A percentile compares a stretch with the other conserved stretches of the same genome.
These are phyloP conservation scores for Buphagus erythrorhynchus DNA, from an alignment of 2,797 vertebrate genomes.

Conservation along the genomic window DNA sequence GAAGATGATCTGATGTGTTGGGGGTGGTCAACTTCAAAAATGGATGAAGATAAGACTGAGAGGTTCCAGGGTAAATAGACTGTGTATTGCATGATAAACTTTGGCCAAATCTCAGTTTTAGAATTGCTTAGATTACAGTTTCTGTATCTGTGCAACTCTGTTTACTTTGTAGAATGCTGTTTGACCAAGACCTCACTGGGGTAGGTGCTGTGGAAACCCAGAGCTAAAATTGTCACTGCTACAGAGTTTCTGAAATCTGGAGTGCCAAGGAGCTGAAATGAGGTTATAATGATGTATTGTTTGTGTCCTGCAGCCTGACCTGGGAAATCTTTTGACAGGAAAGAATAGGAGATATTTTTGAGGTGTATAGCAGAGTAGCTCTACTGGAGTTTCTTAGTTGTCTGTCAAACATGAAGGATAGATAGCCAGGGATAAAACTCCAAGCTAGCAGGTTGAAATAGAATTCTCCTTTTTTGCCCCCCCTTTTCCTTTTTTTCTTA, in stretches of 20 bases:
- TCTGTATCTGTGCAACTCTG: background rate
- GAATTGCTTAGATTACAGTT: background rate
- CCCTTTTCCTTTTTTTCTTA: no score
- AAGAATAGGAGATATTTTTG: background rate
- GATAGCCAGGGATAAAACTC: background rate
- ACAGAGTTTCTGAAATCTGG: background rate
- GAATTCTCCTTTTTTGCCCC: background rate
- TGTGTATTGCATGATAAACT: background rate
- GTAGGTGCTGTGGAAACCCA: background rate
- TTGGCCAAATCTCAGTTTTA: background rate
- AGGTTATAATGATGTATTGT: background rate
- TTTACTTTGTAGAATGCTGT: conserved; percentile 9
- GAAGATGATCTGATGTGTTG: background rate
- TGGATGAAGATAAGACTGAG: background rate
- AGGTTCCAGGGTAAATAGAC: background rate
- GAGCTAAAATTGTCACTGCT: background rate
- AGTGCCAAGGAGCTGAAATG: background rate
- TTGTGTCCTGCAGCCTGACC: background rate
- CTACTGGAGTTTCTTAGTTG: background rate
- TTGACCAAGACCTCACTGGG: background rate
- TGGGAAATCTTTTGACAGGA: background rate
- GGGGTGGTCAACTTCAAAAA: background rate
- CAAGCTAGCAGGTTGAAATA: background rate
- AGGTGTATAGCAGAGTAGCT: background rate
- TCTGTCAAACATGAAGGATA: background rate